Evolutionary conservation across 2,888 invertebrate genomes (phyloP).

Genomic region (Geotrupes spiniger): DNA sequence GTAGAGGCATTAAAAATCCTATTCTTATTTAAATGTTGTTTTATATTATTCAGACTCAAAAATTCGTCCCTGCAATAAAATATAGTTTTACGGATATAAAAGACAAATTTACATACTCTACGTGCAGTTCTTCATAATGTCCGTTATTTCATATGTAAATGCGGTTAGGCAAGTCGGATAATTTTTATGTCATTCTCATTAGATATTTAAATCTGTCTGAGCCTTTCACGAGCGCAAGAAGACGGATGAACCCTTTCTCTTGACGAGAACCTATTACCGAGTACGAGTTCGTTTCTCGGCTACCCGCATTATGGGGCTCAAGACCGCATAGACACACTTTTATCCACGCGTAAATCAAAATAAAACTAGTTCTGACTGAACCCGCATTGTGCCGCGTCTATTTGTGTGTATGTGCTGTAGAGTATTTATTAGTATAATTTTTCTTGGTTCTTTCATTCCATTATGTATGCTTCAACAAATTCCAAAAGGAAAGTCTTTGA

Average conservation of each 20-base stretch:
- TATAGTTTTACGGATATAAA: too few species aligned
- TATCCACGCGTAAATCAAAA: conserved; percentile 28
- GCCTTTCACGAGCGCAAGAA: conserved; percentile 5
- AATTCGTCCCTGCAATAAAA: too few species aligned
- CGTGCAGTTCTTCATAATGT: neutral
- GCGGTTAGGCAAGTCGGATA: conserved; percentile 1
- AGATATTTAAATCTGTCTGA: conserved; percentile 7
- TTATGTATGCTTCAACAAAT: too few species aligned
- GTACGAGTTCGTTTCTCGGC: conserved; percentile 26
- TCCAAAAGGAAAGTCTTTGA: too few species aligned
- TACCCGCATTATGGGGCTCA: conserved; percentile 30
- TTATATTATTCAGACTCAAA: too few species aligned
- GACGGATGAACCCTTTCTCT: conserved; percentile 2
- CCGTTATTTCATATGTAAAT: conserved; percentile 6
- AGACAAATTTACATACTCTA: conserved; percentile 1
- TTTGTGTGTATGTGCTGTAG: neutral
- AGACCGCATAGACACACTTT: conserved; percentile 26
- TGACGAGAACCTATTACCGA: neutral
- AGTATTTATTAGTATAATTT: neutral
- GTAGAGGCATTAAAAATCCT: too few species aligned
- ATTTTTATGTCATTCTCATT: conserved; percentile 6
- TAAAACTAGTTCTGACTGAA: conserved; percentile 21
- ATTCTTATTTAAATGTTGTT: too few species aligned
- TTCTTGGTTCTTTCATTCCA: neutral
- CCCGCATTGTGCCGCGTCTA: conserved; percentile 19